Percentiles rank a stretch among this genome's conserved stretches.
These are phyloP conservation scores for Macaca mulatta DNA, from an alignment of 2,113 vertebrate species.

Conservation along the genomic window DNA sequence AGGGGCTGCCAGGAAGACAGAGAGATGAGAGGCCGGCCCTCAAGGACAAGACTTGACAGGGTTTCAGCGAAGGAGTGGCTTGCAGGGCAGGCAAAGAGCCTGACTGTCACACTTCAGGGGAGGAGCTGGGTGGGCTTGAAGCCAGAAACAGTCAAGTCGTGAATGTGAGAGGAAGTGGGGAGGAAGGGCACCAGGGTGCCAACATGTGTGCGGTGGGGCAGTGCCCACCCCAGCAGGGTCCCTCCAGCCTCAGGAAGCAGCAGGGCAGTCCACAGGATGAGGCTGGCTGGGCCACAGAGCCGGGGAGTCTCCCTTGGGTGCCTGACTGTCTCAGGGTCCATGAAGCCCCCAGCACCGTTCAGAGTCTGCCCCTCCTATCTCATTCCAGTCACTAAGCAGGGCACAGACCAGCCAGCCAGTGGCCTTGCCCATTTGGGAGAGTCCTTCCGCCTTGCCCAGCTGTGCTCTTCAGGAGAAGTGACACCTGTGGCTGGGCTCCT, in stretches of 20 bases:
- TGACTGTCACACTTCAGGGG: background rate
- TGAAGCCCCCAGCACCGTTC: background rate
- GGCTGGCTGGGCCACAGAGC: background rate
- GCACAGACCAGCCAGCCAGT: background rate
- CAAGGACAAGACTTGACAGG: background rate
- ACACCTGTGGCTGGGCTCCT: background rate
- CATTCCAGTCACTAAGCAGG: background rate
- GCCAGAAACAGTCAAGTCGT: background rate
- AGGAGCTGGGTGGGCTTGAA: background rate
- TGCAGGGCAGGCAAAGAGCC: background rate
- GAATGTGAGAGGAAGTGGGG: background rate
- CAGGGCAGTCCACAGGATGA: background rate
- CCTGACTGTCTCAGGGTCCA: background rate
- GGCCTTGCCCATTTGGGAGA: background rate
- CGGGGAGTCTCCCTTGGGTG: background rate
- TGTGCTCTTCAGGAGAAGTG: background rate
- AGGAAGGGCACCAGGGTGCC: fast-evolving
- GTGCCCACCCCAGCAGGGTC: background rate
- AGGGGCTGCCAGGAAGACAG: background rate
- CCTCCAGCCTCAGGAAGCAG: background rate
- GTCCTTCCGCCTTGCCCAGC: background rate
- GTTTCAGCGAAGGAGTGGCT: background rate
- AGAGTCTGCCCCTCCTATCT: background rate
- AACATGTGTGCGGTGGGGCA: background rate
- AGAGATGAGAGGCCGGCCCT: background rate